Percentiles rank a stretch among this genome's conserved stretches.
phyloP scores from a whole-genome alignment of 2,797 vertebrate genomes.

The Silurus lanzhouensis region DNA sequence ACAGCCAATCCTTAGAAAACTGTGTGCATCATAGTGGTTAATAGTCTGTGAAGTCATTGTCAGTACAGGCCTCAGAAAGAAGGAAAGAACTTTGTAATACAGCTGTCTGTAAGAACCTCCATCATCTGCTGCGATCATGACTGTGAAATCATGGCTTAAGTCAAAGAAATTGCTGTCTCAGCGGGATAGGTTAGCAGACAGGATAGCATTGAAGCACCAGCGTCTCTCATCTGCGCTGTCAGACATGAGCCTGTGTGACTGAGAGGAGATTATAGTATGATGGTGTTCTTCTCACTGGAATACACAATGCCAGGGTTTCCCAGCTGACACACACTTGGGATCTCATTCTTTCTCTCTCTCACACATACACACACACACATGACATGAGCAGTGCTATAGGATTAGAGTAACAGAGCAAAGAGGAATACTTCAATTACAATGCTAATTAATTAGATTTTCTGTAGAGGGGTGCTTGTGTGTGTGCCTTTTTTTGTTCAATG shows the following conservation, averaged over 20 bases:
- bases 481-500: background rate
- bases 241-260: constrained; percentile 19
- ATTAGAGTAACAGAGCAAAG: constrained; percentile 32
- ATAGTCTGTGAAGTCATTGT: background rate
- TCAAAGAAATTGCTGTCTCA: constrained; percentile 9
- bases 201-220: constrained; percentile 2
- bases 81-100: background rate
- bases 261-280: constrained; percentile 40
- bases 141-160: constrained; percentile 7
- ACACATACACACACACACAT: constrained; percentile 5
- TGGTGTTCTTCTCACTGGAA: constrained; percentile 15
- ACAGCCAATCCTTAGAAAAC: too few relatives aligned
- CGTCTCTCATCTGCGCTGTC: constrained; percentile 23
- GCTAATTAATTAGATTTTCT: constrained; percentile 32
- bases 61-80: background rate
- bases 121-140: background rate
- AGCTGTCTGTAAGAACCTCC: background rate
- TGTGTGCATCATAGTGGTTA: background rate
- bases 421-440: constrained; percentile 29
- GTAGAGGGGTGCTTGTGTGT: background rate
- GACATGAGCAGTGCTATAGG: background rate
- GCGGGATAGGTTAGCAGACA: constrained; percentile 18
- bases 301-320: constrained; percentile 15
- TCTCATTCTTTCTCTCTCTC: too few relatives aligned
- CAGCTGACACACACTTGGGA: background rate